phyloP scores from a whole-genome alignment of 1,140 invertebrate genomes.

The Gonatopus flavifemur region DNA sequence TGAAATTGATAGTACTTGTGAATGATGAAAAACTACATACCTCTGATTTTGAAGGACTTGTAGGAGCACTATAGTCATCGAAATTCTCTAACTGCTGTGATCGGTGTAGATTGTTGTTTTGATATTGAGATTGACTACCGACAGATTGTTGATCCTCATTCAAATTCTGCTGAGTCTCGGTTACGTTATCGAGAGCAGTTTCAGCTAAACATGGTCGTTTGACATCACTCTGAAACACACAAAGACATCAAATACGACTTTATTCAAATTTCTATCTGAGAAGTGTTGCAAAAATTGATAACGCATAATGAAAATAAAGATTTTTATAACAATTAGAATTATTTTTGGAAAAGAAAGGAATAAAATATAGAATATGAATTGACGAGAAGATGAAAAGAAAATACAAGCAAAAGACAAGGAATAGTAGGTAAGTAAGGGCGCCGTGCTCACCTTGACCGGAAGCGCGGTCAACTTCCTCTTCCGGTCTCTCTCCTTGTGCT shows the following conservation, averaged over 20 bases:
- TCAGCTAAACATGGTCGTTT: conserved; percentile 46
- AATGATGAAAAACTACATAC: too few species aligned
- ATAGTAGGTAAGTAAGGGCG: conserved; percentile 30
- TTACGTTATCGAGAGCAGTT: conserved; percentile 27
- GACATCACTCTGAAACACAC: conserved; percentile 36
- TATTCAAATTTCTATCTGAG: too few species aligned
- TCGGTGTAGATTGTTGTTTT: conserved; percentile 35
- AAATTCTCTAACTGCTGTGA: conserved; percentile 32
- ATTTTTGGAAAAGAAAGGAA: not conserved
- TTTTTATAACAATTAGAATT: not conserved
- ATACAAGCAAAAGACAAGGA: conserved; percentile 17
- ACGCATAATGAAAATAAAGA: not conserved
- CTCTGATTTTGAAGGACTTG: conserved; percentile 50
- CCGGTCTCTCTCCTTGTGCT: conserved; percentile 56
- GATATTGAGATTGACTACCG: conserved; percentile 18
- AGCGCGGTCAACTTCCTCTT: conserved; percentile 59
- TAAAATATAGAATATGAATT: not conserved
- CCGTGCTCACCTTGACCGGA: conserved; percentile 55
- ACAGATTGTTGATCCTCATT: conserved; percentile 13
- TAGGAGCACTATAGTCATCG: conserved; percentile 40
- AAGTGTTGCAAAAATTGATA: not conserved
- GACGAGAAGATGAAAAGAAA: conserved; percentile 5
- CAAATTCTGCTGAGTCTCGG: conserved; percentile 28
- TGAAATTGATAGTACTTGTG: not conserved
- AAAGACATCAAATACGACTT: not conserved